Evolutionary conservation across 2,888 invertebrate genomes (phyloP), one percentile per base, ranked within the genome.

Genomic region (Rotaria magnacalcarata): DNA sequence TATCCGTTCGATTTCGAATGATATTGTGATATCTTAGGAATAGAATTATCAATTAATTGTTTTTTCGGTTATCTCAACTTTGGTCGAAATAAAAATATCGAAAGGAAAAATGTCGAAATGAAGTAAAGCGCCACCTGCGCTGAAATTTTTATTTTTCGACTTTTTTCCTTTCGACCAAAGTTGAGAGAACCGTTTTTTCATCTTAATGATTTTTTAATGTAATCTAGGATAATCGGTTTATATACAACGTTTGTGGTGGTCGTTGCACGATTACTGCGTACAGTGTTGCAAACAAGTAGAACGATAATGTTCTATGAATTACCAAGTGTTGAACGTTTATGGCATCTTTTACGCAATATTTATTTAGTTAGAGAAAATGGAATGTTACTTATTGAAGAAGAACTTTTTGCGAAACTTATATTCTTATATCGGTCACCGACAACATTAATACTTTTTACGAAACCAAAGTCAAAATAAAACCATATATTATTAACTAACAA

Each of bases 231-330:
- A 89, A 95, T 98, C 90, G 97, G 97, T 43, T 92, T 98, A 89
- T 99, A 99, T 92, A 95, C 96, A 21, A 96, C 97, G 16, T 94
- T 97, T 90, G 97, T 99, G 87, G 94, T 98, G 91, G 93, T 98
- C 89, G 95, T 96, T 88, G 96, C 96, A 88, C 94, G 96, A 88
- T 93, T 97, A 88, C 93, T 97, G 88, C 94, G 97, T 88, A 94
- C 95, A 47, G 94, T 95, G 91, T 94, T 95, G 92, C 96, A 95
- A 85, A 94, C 95, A 90, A 96, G 95, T 89, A 94, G 94, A 88
- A 95, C 94, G 92, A 93, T 93, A 85, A 93, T 93, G 92, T 93
- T 93, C 89, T 92, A 92, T 87, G 93, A 93, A 88, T 91, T 93
- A 89, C 93, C 93, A 14, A 91, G 92, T 88, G 93, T 93, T 2